Evolutionary conservation across 2,113 vertebrate genomes (phyloP), one percentile per base, ranked within the genome.

Genomic region (Ploceus nigricollis): DNA sequence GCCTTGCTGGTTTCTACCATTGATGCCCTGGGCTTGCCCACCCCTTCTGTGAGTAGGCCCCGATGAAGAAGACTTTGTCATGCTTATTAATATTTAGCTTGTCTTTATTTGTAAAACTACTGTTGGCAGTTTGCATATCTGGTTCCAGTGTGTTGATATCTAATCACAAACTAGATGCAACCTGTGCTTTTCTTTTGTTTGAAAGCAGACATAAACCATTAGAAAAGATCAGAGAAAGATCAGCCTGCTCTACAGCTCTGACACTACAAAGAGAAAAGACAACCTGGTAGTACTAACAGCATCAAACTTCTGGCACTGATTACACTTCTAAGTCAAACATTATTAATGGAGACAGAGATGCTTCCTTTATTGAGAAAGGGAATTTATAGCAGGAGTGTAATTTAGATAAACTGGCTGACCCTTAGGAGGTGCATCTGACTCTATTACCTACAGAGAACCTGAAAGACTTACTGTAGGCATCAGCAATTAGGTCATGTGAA

Each of bases 261-360:
- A 72, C 57, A 50, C 69, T 94, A 78, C 84, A 95, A 87, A 96
- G 77, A 60, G 65, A 84, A 76, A 58, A 90, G 70, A 79, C 22
- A 82, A 53, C 37, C 37, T 76, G 13, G 22, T 45, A 82, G 54
- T 53, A 65, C 40, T 51, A 90, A 70, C 64, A 63, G 50, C 60
- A 58, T 22, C 24, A 48, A 68, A 72, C 37, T 72, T 79, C 70
- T 88, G 78, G 48, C 66, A 65, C 48, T 76, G 45, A 85, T 93
- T 87, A 69, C 28, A 15, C 20, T 87, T 6, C 6, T 14, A 51
- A 58, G 35, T 82, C 70, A 57, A 85, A 66, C 8, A 5, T 80
- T 84, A 60, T n/a, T 72, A 64, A 61, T 19, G 28, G 51, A 71
- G 69, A 51, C 15, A 90, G 61, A 71, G 42, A 54, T 75, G 24